Base-by-base conservation (phyloP, 1,140 invertebrate genomes). In the Heterodera schachtii region DNA sequence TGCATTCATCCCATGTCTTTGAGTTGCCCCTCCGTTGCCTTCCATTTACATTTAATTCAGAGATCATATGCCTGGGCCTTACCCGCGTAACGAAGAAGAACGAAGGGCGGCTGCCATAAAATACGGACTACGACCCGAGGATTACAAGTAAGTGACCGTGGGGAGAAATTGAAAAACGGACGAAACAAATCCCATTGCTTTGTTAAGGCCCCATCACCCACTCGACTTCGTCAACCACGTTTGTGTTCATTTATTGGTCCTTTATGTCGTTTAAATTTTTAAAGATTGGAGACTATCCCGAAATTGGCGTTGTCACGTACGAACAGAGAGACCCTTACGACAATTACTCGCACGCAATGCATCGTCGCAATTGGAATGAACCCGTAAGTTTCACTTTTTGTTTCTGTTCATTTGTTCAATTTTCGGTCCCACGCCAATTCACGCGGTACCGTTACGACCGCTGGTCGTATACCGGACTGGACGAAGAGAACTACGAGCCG, bases 301-400 rank as follows among this genome's bases (percentile, higher is more conserved):
- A 89, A 43, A 73, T 90, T 13, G 88, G 88, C 11, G 57, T 82
- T 16, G 70, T 89, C n/a, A 85, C 86, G 7, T 90, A 75, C 60
- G 85, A 86, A 67, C 84, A 89, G 74, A 84, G 84, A 46, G 88
- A 89, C 86, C 89, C 89, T 1, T 89, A 89, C 83, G 88, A 89
- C 60, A 60, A 73, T 46, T 90, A 80, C 57, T 84, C 85, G 6
- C 83, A 89, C 77, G 16, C 80, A 3, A 57, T 76, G 8, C 75
- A 86, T 79, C 77, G 86, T 41, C 79, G 88, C 43, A 89, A 89
- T 84, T 89, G 88, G 88, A 85, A 84, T 67, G 87, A 90, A 78
- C 82, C 82, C 66, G 88, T 89, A 66, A 31, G 81, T 81, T 73
- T 75, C 64, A 47, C 6, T 60, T 43, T 43, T 13, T 11, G 43